These are phyloP conservation scores for Leucophora obtusa DNA, from an alignment of 2,888 invertebrate genomes.

Conservation along the genomic window DNA sequence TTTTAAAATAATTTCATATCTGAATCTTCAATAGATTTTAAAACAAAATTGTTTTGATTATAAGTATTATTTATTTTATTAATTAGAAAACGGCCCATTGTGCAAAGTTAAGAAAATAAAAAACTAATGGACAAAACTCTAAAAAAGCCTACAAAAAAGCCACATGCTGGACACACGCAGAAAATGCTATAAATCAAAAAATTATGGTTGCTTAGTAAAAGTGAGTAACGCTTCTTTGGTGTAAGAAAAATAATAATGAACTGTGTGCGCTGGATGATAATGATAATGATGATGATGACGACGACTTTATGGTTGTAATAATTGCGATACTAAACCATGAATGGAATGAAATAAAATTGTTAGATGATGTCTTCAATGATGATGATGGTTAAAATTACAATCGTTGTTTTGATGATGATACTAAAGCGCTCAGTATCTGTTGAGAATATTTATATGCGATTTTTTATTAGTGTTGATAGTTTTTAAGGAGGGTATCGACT, in stretches of 20 bases:
- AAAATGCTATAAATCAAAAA: slow-evolving; percentile 52
- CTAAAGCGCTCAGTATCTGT: background rate
- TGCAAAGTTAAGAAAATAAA: slow-evolving; percentile 6
- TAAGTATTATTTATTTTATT: no score
- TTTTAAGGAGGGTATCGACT: no score
- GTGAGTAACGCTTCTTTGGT: slow-evolving; percentile 17
- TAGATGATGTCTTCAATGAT: background rate
- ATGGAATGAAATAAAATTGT: background rate
- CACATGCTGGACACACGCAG: slow-evolving; percentile 14
- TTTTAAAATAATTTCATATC: no score
- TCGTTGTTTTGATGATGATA: background rate
- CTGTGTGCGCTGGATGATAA: slow-evolving; percentile 18
- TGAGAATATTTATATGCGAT: slow-evolving; percentile 51
- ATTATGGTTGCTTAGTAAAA: slow-evolving; percentile 40
- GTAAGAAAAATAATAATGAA: slow-evolving; percentile 6
- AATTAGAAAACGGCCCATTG: background rate
- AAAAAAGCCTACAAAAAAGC: background rate
- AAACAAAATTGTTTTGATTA: no score
- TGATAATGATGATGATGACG: slow-evolving; percentile 1
- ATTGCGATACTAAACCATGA: slow-evolving; percentile 21
- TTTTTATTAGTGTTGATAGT: slow-evolving; percentile 46
- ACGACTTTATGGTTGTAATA: slow-evolving; percentile 22
- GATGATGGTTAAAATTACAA: background rate
- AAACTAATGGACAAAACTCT: background rate
- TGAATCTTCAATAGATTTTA: no score